phyloP scores from a whole-genome alignment of 2,888 invertebrate species.

The Archaeoteleia sp. region DNA sequence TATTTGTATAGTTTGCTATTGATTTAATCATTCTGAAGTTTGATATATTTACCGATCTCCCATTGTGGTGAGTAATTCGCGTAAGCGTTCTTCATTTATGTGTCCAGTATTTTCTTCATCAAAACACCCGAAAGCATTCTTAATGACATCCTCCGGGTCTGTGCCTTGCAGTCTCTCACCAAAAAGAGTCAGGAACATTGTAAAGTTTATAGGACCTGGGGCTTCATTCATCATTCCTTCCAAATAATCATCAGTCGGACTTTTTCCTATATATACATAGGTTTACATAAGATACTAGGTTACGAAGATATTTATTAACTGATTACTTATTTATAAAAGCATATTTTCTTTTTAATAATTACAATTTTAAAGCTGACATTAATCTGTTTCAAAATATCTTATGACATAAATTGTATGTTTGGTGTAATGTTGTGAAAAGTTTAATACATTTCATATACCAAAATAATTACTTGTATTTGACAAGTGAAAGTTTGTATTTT shows the following conservation, averaged over 20 bases:
- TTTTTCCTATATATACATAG: slow-evolving; percentile 82
- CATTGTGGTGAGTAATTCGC: slow-evolving; percentile 97
- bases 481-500: no score
- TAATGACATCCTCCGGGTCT: slow-evolving; percentile 99
- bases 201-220: slow-evolving; percentile 98
- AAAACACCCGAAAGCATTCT: slow-evolving; percentile 99
- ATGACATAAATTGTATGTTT: no score
- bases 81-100: slow-evolving; percentile 93
- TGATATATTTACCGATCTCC: slow-evolving; percentile 83
- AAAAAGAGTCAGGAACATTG: slow-evolving; percentile 99
- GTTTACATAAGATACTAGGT: background rate
- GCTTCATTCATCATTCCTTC: slow-evolving; percentile 99
- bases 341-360: no score
- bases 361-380: no score
- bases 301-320: no score
- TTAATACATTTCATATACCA: no score
- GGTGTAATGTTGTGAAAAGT: no score
- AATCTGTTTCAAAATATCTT: no score
- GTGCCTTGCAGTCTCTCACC: slow-evolving; percentile 99
- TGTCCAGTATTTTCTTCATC: slow-evolving; percentile 97
- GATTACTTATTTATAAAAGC: no score
- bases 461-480: no score
- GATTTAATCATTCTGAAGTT: background rate
- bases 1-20: no score
- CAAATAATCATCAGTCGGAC: slow-evolving; percentile 95